A percentile compares a stretch with the other conserved stretches of the same genome.
phyloP scores from a whole-genome alignment of 2,888 invertebrate species.

The Aplocera efformata region DNA sequence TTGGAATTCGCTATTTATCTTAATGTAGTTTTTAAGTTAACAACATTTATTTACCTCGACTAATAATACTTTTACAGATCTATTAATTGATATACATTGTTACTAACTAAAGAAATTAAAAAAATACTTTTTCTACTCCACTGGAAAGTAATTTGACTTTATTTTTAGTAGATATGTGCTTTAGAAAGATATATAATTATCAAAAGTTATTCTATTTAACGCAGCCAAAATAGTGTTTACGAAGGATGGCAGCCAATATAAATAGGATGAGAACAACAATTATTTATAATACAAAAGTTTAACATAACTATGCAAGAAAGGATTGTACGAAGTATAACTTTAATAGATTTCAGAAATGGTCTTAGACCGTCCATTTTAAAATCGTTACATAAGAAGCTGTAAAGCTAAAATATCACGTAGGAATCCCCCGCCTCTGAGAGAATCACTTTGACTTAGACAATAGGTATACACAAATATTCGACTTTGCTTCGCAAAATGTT shows the following conservation, averaged over 20 bases:
- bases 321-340: constrained; percentile 36
- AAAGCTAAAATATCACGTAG: constrained; percentile 76
- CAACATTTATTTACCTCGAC: constrained; percentile 46
- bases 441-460: constrained; percentile 53
- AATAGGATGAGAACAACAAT: constrained; percentile 20
- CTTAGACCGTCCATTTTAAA: constrained; percentile 59
- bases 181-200: constrained; percentile 56
- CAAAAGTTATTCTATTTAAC: constrained; percentile 26
- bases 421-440: constrained; percentile 60
- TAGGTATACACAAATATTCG: constrained; percentile 42
- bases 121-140: constrained; percentile 34
- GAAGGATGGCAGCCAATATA: constrained; percentile 22
- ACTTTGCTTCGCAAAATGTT: constrained; percentile 72
- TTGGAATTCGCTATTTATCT: constrained; percentile 3
- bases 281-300: constrained; percentile 20
- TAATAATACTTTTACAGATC: constrained; percentile 65
- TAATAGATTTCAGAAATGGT: constrained; percentile 39
- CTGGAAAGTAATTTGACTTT: constrained; percentile 55
- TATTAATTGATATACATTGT: constrained; percentile 35
- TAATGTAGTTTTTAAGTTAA: constrained; percentile 31
- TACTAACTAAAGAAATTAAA: constrained; percentile 34
- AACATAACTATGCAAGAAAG: constrained; percentile 25
- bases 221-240: constrained; percentile 18
- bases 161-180: constrained; percentile 68
- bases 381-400: constrained; percentile 66